Evolutionary conservation across 2,797 vertebrate genomes (phyloP).

Genomic region (Notoglanidium macrostoma): DNA sequence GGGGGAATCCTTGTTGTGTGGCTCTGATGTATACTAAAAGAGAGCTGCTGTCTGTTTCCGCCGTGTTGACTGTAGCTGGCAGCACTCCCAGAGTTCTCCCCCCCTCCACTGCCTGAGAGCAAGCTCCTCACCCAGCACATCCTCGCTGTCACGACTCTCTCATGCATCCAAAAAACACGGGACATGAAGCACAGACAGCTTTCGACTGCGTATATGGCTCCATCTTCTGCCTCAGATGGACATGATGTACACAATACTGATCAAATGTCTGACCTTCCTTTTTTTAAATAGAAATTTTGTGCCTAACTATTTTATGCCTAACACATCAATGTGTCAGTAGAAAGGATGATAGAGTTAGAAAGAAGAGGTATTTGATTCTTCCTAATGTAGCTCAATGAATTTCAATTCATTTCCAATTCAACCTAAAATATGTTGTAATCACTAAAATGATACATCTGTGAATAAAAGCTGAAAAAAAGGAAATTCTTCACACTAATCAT

Average conservation of each 20-base stretch:
- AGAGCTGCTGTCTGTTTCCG: constrained; percentile 31
- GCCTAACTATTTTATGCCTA: not conserved
- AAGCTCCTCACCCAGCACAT: constrained; percentile 24
- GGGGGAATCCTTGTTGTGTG: constrained; percentile 47
- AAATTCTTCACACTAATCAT: not conserved
- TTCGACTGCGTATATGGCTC: constrained; percentile 10
- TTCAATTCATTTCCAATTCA: not conserved
- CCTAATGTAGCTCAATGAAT: not conserved
- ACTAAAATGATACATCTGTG: not conserved
- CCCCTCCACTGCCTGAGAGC: not conserved
- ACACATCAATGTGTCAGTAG: not conserved
- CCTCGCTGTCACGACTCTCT: constrained; percentile 51
- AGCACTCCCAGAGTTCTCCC: constrained; percentile 30
- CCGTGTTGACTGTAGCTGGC: constrained; percentile 43
- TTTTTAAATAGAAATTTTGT: not conserved
- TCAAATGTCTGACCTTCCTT: not conserved
- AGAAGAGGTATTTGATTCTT: not conserved
- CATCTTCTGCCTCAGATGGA: constrained; percentile 4
- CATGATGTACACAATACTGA: not conserved
- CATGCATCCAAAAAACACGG: constrained; percentile 26
- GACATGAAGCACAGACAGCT: not conserved
- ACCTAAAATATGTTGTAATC: not conserved
- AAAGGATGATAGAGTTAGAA: not conserved
- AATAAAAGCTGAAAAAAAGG: not conserved
- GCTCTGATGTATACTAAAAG: constrained; percentile 45